A percentile compares a stretch with the other conserved stretches of the same genome.
phyloP scores from a whole-genome alignment of 2,113 vertebrate species.

The Anarhynchus alexandrinus region DNA sequence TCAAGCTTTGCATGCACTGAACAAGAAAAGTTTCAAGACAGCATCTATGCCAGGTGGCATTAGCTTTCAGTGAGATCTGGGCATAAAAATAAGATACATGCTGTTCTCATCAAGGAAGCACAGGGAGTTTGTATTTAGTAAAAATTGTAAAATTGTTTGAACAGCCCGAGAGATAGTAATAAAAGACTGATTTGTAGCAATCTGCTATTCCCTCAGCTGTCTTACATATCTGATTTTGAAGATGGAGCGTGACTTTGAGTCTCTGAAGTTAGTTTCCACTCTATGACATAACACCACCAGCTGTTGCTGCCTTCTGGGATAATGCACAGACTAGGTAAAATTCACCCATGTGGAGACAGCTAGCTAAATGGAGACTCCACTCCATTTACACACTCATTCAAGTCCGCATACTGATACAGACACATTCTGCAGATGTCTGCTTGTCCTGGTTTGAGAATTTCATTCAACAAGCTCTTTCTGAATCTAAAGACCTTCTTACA shows the following conservation, averaged over 20 bases:
- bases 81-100: neutral
- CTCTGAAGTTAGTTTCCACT: neutral
- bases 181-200: constrained; percentile 7
- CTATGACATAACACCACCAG: neutral
- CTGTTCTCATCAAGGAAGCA: constrained; percentile 32
- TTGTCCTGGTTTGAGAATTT: neutral
- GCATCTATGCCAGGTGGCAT: constrained; percentile 6
- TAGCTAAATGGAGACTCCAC: neutral
- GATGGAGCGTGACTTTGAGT: neutral
- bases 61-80: neutral
- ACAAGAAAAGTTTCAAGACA: neutral
- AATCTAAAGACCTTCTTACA: neutral
- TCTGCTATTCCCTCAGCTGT: neutral
- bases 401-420: neutral
- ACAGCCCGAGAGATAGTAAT: neutral
- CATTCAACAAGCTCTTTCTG: neutral
- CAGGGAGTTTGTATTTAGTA: neutral
- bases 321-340: neutral
- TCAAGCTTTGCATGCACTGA: neutral
- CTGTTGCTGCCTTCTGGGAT: neutral
- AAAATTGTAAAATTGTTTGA: neutral
- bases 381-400: neutral
- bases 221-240: neutral
- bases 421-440: neutral
- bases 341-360: neutral